A percentile compares a stretch with the other conserved stretches of the same genome.
phyloP scores from a whole-genome alignment of 2,888 invertebrate species.

The Eupithecia centaureata region DNA sequence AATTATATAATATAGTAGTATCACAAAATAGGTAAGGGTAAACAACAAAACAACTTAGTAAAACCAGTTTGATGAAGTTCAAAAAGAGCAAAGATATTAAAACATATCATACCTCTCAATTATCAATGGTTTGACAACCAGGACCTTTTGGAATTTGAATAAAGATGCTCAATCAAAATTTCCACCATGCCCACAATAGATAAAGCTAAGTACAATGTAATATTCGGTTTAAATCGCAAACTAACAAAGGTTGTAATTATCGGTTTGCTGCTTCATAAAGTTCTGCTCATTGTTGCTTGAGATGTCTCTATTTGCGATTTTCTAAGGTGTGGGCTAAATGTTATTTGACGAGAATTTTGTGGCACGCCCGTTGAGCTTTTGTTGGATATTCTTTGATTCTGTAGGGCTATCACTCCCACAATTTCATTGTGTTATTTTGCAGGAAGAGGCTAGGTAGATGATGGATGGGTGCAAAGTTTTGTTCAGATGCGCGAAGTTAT shows the following conservation, averaged over 20 bases:
- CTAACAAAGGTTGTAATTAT: slow-evolving; percentile 82
- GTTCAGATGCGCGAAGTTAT: slow-evolving; percentile 73
- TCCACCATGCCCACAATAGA: slow-evolving; percentile 60
- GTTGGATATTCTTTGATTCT: slow-evolving; percentile 59
- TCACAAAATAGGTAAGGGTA: background rate
- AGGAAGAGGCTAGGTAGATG: slow-evolving; percentile 67
- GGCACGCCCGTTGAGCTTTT: slow-evolving; percentile 78
- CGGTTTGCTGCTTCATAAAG: slow-evolving; percentile 71
- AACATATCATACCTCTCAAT: slow-evolving; percentile 3
- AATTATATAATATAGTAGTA: no score
- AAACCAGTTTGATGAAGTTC: background rate
- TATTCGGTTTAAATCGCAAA: slow-evolving; percentile 65
- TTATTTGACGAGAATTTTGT: slow-evolving; percentile 82
- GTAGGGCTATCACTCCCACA: slow-evolving; percentile 77
- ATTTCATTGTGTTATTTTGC: slow-evolving; percentile 74
- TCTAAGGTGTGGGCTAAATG: slow-evolving; percentile 83
- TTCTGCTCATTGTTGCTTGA: slow-evolving; percentile 55
- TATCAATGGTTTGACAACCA: slow-evolving; percentile 7
- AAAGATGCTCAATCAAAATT: slow-evolving; percentile 58
- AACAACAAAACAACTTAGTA: background rate
- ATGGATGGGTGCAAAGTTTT: slow-evolving; percentile 66
- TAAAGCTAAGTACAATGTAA: slow-evolving; percentile 58
- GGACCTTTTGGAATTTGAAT: slow-evolving; percentile 34
- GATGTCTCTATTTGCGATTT: slow-evolving; percentile 83
- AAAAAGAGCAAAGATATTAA: background rate